Base-by-base conservation (phyloP, 2,888 invertebrate genomes). In the Synanthedon andrenaeformis region DNA sequence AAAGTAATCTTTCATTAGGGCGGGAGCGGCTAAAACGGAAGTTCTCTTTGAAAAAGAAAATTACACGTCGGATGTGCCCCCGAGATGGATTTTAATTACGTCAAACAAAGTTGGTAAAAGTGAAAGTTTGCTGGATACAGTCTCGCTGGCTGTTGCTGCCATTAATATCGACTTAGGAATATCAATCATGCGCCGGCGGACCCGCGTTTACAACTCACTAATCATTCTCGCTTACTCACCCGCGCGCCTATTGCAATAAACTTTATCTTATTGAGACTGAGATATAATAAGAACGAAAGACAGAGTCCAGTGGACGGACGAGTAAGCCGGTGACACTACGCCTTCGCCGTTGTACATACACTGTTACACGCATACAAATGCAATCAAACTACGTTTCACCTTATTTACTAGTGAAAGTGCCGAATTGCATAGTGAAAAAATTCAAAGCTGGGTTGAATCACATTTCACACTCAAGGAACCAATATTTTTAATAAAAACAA, bases 1-100 rank as follows among this genome's bases (percentile, higher is more conserved):
- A 85, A 83, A 85, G 87, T 87, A 87, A 87, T 87, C 87, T 87
- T 86, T 87, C 86, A 86, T 86, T 85, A 85, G 82, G 79, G 77
- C 62, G 74, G 82, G 82, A 82, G 77, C 84, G 80, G 79, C 81
- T 83, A 86, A 75, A 87, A 83, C 86, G 84, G 87, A 84, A 87
- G 86, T 85, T 86, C 85, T 85, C 80, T 80, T 86, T 86, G 86
- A 75, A 85, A 86, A 85, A 80, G 82, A 86, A 86, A 86, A 87
- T 87, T 86, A 85, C 84, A 79, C 79, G 81, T 82, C 77, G 81
- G 79, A 83, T 83, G 77, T 79, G 74, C 77, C 73, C 67, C 68
- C 69, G 75, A 83, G 85, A 83, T 84, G 82, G 83, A 85, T 85
- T 86, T 87, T 87, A 87, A 87, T 86, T 86, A 85, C 82, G 78